Evolutionary conservation across 2,888 invertebrate genomes (phyloP), one percentile per base, ranked within the genome.

Genomic region (Tachina grossa): DNA sequence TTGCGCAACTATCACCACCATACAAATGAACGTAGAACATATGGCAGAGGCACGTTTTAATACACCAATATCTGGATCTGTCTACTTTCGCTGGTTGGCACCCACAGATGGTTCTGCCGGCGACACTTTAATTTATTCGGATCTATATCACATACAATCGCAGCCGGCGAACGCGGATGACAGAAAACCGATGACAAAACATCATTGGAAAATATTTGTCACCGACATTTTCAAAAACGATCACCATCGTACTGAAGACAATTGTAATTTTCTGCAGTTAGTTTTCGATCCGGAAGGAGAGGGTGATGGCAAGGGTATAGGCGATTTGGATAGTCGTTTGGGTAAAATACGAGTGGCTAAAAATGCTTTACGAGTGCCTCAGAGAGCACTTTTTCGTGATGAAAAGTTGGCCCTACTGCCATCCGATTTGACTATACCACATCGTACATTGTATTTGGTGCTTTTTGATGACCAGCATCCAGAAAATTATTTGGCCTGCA

Each of bases 201-300:
- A 98, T 90, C 94, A 95, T 77, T 98, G 98, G 98, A 97, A 97
- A 90, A 95, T 98, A 75, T 97, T 96, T 90, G 97, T 97, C 22
- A 98, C 98, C 0, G 98, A 98, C 90, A 96, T 97, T 87, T 95
- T 97, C 61, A 97, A 97, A 89, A 94, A 95, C 0, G 96, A 94
- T 87, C 94, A 94, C 87, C 95, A 95, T 69, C 94, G 95, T 85
- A 94, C 95, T 14, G 95, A 96, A 87, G 95, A 95, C 71, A 96
- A 96, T 89, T 98, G 98, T 91, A 96, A 98, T 91, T 96, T 96
- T 84, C 93, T 98, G 9, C 97, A 97, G 91, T 93, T 96, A 47
- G 95, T 98, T 0, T 97, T 97, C 89, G 97, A 98, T 93, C 97
- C 97, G 0, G 95, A 96, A 86, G 95, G 96, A 86, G 94, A 94